Evolutionary conservation across 2,888 invertebrate genomes (phyloP).

Genomic region (Apamea monoglypha): DNA sequence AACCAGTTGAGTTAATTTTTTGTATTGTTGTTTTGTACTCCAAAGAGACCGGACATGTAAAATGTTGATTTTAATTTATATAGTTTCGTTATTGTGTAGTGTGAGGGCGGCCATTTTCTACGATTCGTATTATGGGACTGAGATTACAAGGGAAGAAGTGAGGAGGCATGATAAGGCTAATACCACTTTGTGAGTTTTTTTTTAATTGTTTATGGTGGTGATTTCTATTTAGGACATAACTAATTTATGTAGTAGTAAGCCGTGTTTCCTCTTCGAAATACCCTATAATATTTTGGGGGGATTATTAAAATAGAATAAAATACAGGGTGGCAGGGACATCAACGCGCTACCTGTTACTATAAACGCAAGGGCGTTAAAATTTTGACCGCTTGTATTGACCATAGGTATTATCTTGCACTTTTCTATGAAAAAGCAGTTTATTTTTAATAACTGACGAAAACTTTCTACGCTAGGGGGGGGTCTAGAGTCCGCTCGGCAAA

Average conservation of each 20-base stretch:
- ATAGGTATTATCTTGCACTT: too few relatives aligned
- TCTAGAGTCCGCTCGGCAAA: too few relatives aligned
- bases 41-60: conserved; percentile 41
- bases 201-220: not conserved
- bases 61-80: conserved; percentile 65
- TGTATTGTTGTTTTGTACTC: conserved; percentile 27
- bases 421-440: too few relatives aligned
- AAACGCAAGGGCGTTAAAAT: too few relatives aligned
- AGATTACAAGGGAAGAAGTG: conserved; percentile 72
- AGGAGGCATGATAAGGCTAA: conserved; percentile 74
- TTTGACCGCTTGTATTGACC: too few relatives aligned
- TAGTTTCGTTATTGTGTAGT: conserved; percentile 60
- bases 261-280: too few relatives aligned
- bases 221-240: not conserved
- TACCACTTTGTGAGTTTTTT: conserved; percentile 77
- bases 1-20: conserved; percentile 23
- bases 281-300: too few relatives aligned
- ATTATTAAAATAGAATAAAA: not conserved
- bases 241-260: not conserved
- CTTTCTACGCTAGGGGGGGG: too few relatives aligned
- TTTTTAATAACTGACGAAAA: too few relatives aligned
- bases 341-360: too few relatives aligned
- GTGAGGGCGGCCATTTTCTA: conserved; percentile 67
- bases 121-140: conserved; percentile 74
- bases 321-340: too few relatives aligned